Evolutionary conservation across 2,113 vertebrate species (phyloP), one percentile per base, ranked within the genome.

Genomic region (Corapipo altera): DNA sequence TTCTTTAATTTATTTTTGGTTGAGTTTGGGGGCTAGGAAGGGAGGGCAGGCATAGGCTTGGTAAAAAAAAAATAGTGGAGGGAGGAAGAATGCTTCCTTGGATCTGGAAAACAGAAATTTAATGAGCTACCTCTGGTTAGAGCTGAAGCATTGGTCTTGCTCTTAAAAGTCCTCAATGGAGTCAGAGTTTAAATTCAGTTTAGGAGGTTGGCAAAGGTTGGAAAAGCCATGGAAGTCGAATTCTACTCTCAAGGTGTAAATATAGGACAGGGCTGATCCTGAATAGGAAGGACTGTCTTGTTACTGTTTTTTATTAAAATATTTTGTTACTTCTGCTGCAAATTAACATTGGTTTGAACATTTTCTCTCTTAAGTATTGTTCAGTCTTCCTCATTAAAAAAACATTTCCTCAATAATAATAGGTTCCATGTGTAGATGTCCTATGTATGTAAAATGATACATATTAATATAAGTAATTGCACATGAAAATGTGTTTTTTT

Each of bases 351-450:
- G 79, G 90, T 84, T 94, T 97, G 88, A 95, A 93, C 93, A 92
- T 96, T 96, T 96, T 96, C 93, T 92, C 88, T 95, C 79, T 82
- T 85, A 94, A 96, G 91, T 80, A 90, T 95, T 97, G 92, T 95
- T 97, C 61, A 41, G 92, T 95, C 90, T 94, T 96, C 85, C 75
- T 96, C 82, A 96, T 97, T 97, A 97, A 94, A 96, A 80, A 92
- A 95, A 94, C 65, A 86, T 96, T 95, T 95, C 95, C 93, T 96
- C 88, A 44, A 20, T 92, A 94, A 93, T 94, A 90, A 96, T 93
- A 44, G 35, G 49, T 96, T 96, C 95, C 93, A 86, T 75, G 74
- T 95, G 95, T 73, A 88, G 90, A 80, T 85, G 82, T 75, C 37
- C 55, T 84, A 39, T 55, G 55, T 73, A 67, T 85, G 88, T 95